phyloP scores from a whole-genome alignment of 53 echinoderm and acorn worm genomes.

The Apostichopus leukothele region DNA sequence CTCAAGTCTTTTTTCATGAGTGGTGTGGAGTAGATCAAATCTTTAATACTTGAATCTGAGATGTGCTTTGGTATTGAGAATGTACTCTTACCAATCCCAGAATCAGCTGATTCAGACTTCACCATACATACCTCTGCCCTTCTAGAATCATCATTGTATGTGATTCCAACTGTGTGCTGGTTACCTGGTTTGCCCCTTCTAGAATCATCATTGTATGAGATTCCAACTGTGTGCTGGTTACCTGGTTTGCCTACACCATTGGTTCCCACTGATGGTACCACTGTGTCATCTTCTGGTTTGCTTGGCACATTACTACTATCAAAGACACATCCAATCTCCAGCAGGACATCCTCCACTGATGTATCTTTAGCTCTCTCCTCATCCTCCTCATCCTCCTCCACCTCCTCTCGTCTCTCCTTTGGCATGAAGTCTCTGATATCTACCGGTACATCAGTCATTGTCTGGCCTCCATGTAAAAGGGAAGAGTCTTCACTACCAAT shows the following conservation, averaged over 20 bases:
- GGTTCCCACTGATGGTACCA: not conserved
- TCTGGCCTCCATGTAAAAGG: not conserved
- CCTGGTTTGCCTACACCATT: not conserved
- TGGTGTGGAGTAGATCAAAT: constrained; percentile 15
- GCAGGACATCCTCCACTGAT: constrained; percentile 80
- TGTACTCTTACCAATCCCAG: constrained; percentile 20
- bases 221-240: not conserved
- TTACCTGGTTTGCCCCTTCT: not conserved
- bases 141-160: not conserved
- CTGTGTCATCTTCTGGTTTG: not conserved
- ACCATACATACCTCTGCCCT: not conserved
- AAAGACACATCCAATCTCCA: constrained; percentile 85
- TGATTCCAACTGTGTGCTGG: not conserved
- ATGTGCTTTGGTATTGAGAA: constrained; percentile 1
- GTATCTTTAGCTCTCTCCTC: constrained; percentile 57
- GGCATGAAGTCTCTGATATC: constrained; percentile 82
- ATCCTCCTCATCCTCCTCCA: constrained; percentile 56
- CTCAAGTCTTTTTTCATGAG: not conserved
- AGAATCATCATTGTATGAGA: not conserved
- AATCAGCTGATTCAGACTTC: constrained; percentile 24
- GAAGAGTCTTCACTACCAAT: not conserved
- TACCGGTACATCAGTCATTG: constrained; percentile 15
- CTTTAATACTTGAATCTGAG: constrained; percentile 30
- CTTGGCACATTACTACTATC: not conserved
- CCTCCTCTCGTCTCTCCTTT: not conserved